phyloP scores from a whole-genome alignment of 1,140 invertebrate species.

The Apis cerana region DNA sequence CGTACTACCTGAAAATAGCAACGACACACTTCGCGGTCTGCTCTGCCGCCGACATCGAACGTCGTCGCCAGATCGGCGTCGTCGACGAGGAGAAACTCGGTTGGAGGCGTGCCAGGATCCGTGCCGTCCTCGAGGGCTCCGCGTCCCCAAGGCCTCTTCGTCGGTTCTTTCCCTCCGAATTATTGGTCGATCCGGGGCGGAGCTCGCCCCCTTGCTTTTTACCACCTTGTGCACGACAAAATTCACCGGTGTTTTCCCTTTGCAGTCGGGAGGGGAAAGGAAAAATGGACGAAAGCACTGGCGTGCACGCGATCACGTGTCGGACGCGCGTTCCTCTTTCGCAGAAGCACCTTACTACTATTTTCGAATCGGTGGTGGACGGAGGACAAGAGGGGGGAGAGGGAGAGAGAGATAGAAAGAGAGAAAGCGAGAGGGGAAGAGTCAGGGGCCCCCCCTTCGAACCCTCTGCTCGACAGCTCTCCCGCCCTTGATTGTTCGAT shows the following conservation, averaged over 20 bases:
- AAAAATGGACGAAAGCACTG: neutral
- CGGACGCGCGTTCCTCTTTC: neutral
- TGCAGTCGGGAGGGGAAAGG: too few species aligned
- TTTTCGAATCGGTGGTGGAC: neutral
- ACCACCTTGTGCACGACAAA: neutral
- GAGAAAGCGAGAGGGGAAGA: neutral
- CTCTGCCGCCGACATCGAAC: slow-evolving; percentile 41
- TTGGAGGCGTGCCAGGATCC: slow-evolving; percentile 40
- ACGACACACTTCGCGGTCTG: slow-evolving; percentile 50
- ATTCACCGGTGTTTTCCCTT: neutral
- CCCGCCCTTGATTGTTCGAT: slow-evolving; percentile 59
- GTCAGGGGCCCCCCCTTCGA: slow-evolving; percentile 3
- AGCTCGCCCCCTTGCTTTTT: neutral
- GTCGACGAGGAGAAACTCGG: neutral
- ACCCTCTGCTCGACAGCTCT: slow-evolving; percentile 37
- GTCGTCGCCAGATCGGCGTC: slow-evolving; percentile 4
- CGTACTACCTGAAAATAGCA: slow-evolving; percentile 62
- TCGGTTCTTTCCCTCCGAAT: neutral
- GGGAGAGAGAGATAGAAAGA: neutral
- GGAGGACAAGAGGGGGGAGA: neutral
- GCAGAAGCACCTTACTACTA: neutral
- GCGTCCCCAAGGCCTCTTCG: neutral
- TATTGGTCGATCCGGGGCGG: slow-evolving; percentile 19
- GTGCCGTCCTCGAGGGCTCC: slow-evolving; percentile 7
- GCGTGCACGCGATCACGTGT: neutral